phyloP scores from a whole-genome alignment of 2,797 vertebrate species.

The Neosilurus hyrtlii region DNA sequence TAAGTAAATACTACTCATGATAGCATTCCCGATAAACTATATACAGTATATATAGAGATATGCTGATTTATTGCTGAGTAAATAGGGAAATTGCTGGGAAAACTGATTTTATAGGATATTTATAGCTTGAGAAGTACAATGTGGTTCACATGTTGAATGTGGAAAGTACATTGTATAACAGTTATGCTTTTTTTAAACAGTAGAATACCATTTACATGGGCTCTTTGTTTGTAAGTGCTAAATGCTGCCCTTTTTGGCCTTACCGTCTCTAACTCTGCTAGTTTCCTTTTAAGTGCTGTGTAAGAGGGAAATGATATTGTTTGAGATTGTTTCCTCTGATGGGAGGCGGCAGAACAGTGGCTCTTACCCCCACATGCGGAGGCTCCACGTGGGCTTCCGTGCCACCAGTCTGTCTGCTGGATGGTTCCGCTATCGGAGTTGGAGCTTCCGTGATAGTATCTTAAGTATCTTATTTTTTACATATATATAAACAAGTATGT shows the following conservation, averaged over 20 bases:
- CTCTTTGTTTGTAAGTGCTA: conserved; percentile 44
- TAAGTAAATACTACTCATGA: background rate
- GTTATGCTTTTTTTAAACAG: conserved; percentile 8
- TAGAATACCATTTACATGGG: conserved; percentile 30
- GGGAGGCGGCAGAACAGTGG: conserved; percentile 38
- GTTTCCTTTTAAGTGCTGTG: conserved; percentile 56
- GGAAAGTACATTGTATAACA: conserved; percentile 23
- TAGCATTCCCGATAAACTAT: background rate
- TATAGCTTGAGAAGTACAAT: conserved; percentile 1
- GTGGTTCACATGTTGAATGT: conserved; percentile 16
- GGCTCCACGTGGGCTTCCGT: conserved; percentile 34
- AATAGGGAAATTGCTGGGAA: background rate
- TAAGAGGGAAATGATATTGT: conserved; percentile 64
- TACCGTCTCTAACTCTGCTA: conserved; percentile 32
- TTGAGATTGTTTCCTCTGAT: conserved; percentile 58
- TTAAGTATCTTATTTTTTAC: background rate
- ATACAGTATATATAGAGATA: background rate
- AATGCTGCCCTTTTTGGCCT: conserved; percentile 41
- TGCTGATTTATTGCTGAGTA: background rate
- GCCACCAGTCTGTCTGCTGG: conserved; percentile 21
- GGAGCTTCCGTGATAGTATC: background rate
- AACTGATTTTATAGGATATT: background rate
- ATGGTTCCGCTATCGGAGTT: conserved; percentile 41
- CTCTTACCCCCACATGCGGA: conserved; percentile 20
- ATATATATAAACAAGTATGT: background rate